Evolutionary conservation across 2,797 vertebrate genomes (phyloP).

Genomic region (Euphonia xanthogaster): DNA sequence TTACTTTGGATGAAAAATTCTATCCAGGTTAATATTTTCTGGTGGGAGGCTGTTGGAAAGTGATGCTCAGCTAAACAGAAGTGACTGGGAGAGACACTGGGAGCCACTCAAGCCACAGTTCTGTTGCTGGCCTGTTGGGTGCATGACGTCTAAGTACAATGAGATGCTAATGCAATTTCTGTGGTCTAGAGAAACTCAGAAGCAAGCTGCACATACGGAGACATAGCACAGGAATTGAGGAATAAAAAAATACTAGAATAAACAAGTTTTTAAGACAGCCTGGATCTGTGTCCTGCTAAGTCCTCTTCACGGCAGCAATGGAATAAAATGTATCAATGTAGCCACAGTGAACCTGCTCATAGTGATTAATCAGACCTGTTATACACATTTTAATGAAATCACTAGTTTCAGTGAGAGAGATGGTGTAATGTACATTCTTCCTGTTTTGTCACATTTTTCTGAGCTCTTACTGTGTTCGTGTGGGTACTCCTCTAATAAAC

Average conservation of each 20-base stretch:
- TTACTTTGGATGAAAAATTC: neutral
- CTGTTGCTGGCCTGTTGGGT: neutral
- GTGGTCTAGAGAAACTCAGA: neutral
- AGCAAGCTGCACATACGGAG: neutral
- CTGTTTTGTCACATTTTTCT: neutral
- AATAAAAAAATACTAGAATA: neutral
- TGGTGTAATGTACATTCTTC: neutral
- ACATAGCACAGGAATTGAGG: neutral
- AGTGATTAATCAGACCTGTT: neutral
- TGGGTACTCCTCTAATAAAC: neutral
- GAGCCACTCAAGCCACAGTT: neutral
- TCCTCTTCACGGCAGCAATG: neutral
- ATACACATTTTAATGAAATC: neutral
- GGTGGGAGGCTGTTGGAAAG: neutral
- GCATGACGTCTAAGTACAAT: neutral
- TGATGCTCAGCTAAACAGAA: neutral
- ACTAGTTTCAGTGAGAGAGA: neutral
- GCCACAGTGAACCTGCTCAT: neutral
- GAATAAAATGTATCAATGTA: neutral
- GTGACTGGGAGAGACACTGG: neutral
- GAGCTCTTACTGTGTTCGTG: neutral
- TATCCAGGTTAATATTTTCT: neutral
- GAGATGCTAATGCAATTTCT: neutral
- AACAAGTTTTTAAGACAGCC: neutral
- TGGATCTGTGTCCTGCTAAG: neutral